Base-by-base conservation (phyloP, 2,113 vertebrate genomes). In the Taxidea taxus region DNA sequence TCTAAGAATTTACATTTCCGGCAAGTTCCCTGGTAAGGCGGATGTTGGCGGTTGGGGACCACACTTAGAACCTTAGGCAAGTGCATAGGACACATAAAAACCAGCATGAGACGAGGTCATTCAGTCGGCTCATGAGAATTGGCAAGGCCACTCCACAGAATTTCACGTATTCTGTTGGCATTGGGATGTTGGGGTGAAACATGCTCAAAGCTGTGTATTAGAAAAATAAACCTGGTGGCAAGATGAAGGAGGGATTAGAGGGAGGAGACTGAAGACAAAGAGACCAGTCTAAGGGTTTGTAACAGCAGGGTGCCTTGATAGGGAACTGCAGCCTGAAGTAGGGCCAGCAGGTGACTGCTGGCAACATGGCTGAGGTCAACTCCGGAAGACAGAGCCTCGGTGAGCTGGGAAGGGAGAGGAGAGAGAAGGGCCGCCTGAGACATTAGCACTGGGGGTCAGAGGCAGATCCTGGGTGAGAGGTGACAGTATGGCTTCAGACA, bases 71-170 rank as follows among this genome's bases (percentile, higher is more conserved):
- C 11, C 21, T 60, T 47, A 8, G 16, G n/a, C 20, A 7, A 39
- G 15, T 39, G 9, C 20, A 54, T 1, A 83, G 15, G 77, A 23
- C 3, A 0, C 42, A 18, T 27, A 29, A 92, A 62, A 44, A 74
- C 34, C 11, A 47, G 54, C 31, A 34, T 44, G 60, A 80, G 54
- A 31, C 4, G 15, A 42, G 5, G 18, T 49, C 54, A 1, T 7
- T 89, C 37, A 1, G 0, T 49, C 6, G 62, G 12, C 56, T 95
- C 54, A 15, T 25, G 7, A 21, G 5, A 49, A 12, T 82, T 87
- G n/a, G 25, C 29, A 21, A 34, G 12, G 8, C 4, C 4, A 13
- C 0, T 0, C 68, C 47, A 29, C 25, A 4, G n/a, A 72, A 58
- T 14, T 54, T 83, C 23, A 29, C 78, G 83, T 20, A 12, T 39